Conservation (phyloP, 2,888 invertebrate species). For the Rhyacophila evoluta region DNA sequence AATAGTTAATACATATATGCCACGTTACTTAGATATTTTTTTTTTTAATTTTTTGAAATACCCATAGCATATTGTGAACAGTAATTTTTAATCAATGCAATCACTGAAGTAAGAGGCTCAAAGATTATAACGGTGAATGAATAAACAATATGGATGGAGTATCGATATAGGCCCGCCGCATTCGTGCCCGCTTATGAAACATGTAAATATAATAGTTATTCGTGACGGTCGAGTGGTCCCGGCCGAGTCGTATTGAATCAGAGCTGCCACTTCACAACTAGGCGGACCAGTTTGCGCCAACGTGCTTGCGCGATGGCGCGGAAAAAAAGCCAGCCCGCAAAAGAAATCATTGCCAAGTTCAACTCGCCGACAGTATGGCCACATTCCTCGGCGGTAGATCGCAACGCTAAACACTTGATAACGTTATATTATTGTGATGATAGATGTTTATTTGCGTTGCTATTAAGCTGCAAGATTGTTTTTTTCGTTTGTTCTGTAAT, state of each 20-base stretch:
- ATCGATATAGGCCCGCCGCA: background rate
- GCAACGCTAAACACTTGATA: background rate
- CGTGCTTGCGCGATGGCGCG: too few relatives aligned
- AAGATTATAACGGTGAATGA: background rate
- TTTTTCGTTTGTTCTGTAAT: too few relatives aligned
- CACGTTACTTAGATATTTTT: too few relatives aligned
- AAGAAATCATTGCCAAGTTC: constrained; percentile 53
- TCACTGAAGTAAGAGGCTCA: too few relatives aligned
- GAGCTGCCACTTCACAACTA: background rate
- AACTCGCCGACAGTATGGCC: constrained; percentile 27
- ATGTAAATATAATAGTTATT: background rate
- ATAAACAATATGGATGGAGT: background rate
- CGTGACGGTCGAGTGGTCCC: constrained; percentile 1
- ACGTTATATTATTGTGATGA: background rate
- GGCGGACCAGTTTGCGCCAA: constrained; percentile 31
- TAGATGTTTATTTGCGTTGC: background rate
- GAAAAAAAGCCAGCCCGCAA: constrained; percentile 36
- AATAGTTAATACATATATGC: too few relatives aligned
- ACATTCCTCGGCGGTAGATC: constrained; percentile 1
- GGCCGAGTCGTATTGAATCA: background rate
- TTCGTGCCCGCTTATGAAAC: background rate
- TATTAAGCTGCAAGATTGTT: too few relatives aligned
- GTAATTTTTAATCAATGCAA: too few relatives aligned
- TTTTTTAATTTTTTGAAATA: too few relatives aligned
- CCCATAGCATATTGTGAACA: too few relatives aligned